Evolutionary conservation across 2,888 invertebrate species (phyloP), one percentile per base, ranked within the genome.

Genomic region (Ornithoptera priamus): DNA sequence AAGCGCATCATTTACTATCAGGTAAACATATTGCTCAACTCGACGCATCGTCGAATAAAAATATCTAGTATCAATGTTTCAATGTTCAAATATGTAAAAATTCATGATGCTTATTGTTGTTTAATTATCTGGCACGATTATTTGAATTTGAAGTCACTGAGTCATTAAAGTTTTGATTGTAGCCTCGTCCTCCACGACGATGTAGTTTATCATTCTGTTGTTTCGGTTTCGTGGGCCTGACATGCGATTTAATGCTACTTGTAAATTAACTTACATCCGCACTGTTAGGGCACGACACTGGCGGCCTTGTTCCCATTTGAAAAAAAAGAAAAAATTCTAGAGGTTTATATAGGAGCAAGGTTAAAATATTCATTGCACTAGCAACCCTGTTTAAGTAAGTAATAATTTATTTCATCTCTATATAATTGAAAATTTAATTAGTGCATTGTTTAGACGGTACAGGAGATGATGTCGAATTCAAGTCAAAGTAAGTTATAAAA

Each of bases 241-340:
- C 65, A 63, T 39, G 65, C 66, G 46, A 70, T 66, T 59, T 66
- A 63, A 70, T 63, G 66, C 62, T 46, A 66, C 58, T 62, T 66
- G 70, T 59, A 66, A 70, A 66, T 69, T 70, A 60, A 62, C 62
- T 65, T 57, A 22, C 17, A 57, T 57, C 66, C 66, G 70, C 66
- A 59, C 24, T 57, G 56, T 65, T 46, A 15, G 36, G 46, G 46
- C 64, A 57, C 65, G 69, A 39, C 42, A 62, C 39, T 53, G 58
- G 18, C 70, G 70, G 58, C 70, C 70, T 69, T 66, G 70, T 42
- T 62, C 56, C 20, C 57, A 2, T 12, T 22, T 24, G 12, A 58
- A 20, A n/a, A 7, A 20, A 8, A 56, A 20, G 24, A 53, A 30
- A n/a, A 53, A 1, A 53, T 53, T 53, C 15, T 53, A 1, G 5